Evolutionary conservation across 2,113 vertebrate genomes (phyloP).

Genomic region (Gambusia affinis): DNA sequence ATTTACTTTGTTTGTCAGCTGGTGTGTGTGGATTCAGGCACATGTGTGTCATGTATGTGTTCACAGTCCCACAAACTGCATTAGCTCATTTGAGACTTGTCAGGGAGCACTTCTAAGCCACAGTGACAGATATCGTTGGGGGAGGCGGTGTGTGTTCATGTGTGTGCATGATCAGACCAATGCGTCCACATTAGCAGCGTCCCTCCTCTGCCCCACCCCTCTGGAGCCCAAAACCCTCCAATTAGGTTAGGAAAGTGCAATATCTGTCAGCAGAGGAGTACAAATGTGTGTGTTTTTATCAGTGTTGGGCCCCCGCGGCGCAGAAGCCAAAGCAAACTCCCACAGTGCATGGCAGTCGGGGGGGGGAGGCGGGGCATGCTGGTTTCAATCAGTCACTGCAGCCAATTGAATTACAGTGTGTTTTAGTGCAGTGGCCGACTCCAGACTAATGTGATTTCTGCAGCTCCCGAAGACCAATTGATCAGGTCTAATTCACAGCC

Average conservation of each 20-base stretch:
- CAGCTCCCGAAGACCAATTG: constrained; percentile 99
- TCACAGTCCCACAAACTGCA: constrained; percentile 67
- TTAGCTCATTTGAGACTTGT: constrained; percentile 79
- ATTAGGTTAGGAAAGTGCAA: constrained; percentile 96
- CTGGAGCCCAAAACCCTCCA: constrained; percentile 71
- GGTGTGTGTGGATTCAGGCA: not conserved
- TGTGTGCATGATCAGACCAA: constrained; percentile 83
- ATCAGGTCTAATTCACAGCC: constrained; percentile 95
- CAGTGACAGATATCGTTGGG: constrained; percentile 71
- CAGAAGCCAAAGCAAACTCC: constrained; percentile 81
- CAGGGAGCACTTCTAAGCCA: constrained; percentile 70
- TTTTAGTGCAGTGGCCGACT: constrained; percentile 99
- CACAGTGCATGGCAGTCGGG: constrained; percentile 71
- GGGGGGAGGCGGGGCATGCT: constrained; percentile 68
- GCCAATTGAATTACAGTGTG: constrained; percentile 96
- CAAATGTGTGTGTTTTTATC: constrained; percentile 97
- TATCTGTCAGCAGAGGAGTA: constrained; percentile 99
- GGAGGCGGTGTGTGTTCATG: constrained; percentile 19
- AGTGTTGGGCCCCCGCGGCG: constrained; percentile 78
- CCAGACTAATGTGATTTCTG: constrained; percentile 99
- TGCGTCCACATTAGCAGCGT: constrained; percentile 87
- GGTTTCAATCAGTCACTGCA: constrained; percentile 97
- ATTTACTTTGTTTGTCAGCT: not conserved
- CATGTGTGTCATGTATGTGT: constrained; percentile 22
- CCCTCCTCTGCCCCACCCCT: constrained; percentile 10